Evolutionary conservation across 2,113 vertebrate species (phyloP), one percentile per base, ranked within the genome.

Genomic region (Caranx melampygus): DNA sequence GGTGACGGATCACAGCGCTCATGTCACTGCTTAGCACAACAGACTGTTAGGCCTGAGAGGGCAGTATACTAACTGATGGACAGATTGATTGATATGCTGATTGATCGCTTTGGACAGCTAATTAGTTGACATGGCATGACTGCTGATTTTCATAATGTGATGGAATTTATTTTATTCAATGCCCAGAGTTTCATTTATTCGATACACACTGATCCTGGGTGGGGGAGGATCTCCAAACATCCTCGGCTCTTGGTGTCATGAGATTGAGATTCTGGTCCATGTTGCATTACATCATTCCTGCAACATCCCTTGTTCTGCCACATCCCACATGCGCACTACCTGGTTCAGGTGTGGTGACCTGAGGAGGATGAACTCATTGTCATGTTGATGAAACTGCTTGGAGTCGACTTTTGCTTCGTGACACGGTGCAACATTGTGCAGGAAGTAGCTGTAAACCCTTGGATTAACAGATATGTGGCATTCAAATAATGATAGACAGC

Each of bases 1-100:
- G 73, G 69, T 58, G 79, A 78, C 61, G 18, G 88, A 86, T 87
- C 83, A 85, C 37, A 87, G 68, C 74, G 66, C 70, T 72, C 75
- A 49, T 85, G 81, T 80, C 55, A 51, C 72, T 37, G 76, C 72
- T 76, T 21, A 47, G 52, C 54, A 65, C 72, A 81, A 79, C 73
- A 86, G 72, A 66, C 33, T 33, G 66, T 45, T 57, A 18, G 49
- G n/a, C 33, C 54, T 73, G 61, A 89, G 87, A 85, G 81, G 76
- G 33, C 65, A 45, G 73, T 67, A 26, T 26, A 26, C 26, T 26
- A 45, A 60, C 9, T 79, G 84, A 88, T 51, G 33, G 82, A 82
- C 76, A 58, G 80, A 62, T 42, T 79, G 82, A 87, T 42, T 75
- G 85, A 88, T 35, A 14, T 45, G 55, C 47, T 9, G 26, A 89